phyloP scores from a whole-genome alignment of 2,113 vertebrate genomes.

The Myotis brandtii region DNA sequence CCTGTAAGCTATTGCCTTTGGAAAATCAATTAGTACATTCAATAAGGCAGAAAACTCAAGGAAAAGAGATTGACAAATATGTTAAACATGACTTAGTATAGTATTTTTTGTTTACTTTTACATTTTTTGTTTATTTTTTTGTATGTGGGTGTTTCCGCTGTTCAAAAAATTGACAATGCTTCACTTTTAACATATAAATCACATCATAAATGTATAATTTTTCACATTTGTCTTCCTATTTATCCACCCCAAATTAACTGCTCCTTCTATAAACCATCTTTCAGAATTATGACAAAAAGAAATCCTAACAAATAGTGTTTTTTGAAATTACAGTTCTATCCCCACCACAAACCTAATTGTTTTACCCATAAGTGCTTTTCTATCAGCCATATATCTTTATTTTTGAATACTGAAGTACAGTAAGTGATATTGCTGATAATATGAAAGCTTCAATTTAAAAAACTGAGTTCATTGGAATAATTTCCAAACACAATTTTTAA shows the following conservation, averaged over 20 bases:
- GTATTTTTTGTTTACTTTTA: background rate
- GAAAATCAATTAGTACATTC: conserved; percentile 1
- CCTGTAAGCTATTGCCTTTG: background rate
- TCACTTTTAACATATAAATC: background rate
- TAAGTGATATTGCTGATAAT: background rate
- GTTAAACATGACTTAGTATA: background rate
- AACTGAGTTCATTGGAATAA: background rate
- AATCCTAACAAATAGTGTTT: background rate
- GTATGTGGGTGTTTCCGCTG: background rate
- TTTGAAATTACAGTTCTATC: background rate
- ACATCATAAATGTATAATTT: background rate
- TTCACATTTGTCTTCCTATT: background rate
- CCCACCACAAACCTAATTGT: background rate
- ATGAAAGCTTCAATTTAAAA: background rate
- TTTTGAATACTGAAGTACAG: background rate
- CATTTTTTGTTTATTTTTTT: background rate
- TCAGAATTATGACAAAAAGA: background rate
- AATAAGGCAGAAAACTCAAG: background rate
- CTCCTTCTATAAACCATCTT: background rate
- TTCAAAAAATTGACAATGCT: background rate
- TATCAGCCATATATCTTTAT: background rate
- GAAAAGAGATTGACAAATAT: background rate
- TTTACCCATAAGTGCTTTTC: background rate
- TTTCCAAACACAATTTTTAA: conserved; percentile 7
- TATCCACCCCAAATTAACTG: background rate